Evolutionary conservation across 2,888 invertebrate species (phyloP).

Genomic region (Elmis aenea): DNA sequence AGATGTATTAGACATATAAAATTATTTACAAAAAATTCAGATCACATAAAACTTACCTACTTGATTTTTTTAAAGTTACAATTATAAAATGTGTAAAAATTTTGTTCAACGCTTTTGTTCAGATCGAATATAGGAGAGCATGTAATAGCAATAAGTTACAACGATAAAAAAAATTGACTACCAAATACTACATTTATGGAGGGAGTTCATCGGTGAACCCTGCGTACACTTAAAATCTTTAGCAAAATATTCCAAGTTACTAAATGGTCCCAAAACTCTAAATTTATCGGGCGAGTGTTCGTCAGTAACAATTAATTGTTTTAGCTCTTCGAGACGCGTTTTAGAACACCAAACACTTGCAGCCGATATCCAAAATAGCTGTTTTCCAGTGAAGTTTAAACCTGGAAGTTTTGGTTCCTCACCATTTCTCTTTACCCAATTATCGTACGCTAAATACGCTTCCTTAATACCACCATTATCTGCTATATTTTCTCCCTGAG

Average conservation of each 20-base stretch:
- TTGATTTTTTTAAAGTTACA: no score
- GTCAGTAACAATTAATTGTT: conserved; percentile 40
- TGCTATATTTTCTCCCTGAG: conserved; percentile 92
- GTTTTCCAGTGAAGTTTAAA: conserved; percentile 43
- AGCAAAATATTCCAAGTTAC: conserved; percentile 57
- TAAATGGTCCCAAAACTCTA: conserved; percentile 56
- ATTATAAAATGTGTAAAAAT: no score
- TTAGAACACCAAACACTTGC: conserved; percentile 58
- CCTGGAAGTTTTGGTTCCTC: conserved; percentile 39
- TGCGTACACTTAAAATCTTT: conserved; percentile 57
- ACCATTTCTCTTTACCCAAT: conserved; percentile 38
- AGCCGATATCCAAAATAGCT: conserved; percentile 56
- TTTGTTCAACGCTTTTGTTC: no score
- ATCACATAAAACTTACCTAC: no score
- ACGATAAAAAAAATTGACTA: conserved; percentile 37
- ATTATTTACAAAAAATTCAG: no score
- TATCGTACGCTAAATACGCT: conserved; percentile 55
- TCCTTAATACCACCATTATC: conserved; percentile 93
- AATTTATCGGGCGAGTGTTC: conserved; percentile 50
- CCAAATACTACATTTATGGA: conserved; percentile 59
- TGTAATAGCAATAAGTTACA: no score
- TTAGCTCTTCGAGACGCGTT: conserved; percentile 40
- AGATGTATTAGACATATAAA: no score
- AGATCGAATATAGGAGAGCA: no score
- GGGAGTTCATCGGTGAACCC: conserved; percentile 58